These are phyloP conservation scores for Felis catus DNA, from an alignment of 2,113 vertebrate genomes.

Conservation along the genomic window F.catus_Fca126_mat1.0 CM031415.1:66719001-66719500, in stretches of 20 bases:
- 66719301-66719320: not conserved
- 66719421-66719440: not conserved
- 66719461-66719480: not conserved
- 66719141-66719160: not conserved
- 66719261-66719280: too few relatives aligned
- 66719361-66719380: not conserved
- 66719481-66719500: not conserved
- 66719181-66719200: not conserved
- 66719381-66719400: not conserved
- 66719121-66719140: not conserved
- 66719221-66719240: too few relatives aligned
- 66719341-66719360: not conserved
- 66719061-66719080: rapidly evolving
- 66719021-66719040: not conserved
- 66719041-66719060: not conserved
- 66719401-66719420: not conserved
- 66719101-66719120: not conserved
- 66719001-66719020: not conserved
- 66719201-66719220: too few relatives aligned
- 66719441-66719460: not conserved
- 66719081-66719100: not conserved
- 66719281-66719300: not conserved
- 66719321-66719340: not conserved
- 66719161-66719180: not conserved
- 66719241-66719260: too few relatives aligned